Evolutionary conservation across 2,888 invertebrate species (phyloP), one percentile per base, ranked within the genome.

Genomic region (Xestia sexstrigata): DNA sequence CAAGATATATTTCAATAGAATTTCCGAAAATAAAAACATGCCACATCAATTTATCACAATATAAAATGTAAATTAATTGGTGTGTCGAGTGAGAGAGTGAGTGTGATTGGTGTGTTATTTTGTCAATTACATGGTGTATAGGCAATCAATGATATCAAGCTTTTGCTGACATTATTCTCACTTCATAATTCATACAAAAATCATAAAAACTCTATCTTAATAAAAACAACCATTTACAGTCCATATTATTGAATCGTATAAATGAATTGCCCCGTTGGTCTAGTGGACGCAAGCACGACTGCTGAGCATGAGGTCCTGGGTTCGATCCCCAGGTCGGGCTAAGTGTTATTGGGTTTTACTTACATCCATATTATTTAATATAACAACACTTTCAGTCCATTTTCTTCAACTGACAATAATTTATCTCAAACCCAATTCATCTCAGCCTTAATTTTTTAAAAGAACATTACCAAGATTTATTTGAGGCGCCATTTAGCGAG

Each of bases 391-490:
- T 86, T 87, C 79, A 72, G 74, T 81, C 17, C 30, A 78, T 81
- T 83, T 83, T 72, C 65, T 79, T 42, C 76, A 81, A 88, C 70
- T 80, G 80, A 75, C 67, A 67, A 67, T 71, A 62, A 83, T 87
- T 86, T 86, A 84, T 82, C 78, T 75, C 70, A 39, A 0, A 49
- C 58, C 68, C 84, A 76, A 84, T 84, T 82, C 79, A 84, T 86
- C 73, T 76, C 68, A 62, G 42, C 70, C 70, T 81, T 78, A 75
- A 81, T 86, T 88, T 87, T 87, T 87, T 83, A 82, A 87, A 85
- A 70, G 71, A 79, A 83, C 81, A 82, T 83, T 85, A 87, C 81
- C 52, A 78, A 85, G 88, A 88, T 87, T 88, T 88, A 87, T 88
- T 78, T 65, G 78, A 83, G 79, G 66, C 85, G 70, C 76, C 84